These are phyloP conservation scores for Zaprionus ghesquierei DNA, from an alignment of 1,140 invertebrate species.

Conservation along the genomic window DNA sequence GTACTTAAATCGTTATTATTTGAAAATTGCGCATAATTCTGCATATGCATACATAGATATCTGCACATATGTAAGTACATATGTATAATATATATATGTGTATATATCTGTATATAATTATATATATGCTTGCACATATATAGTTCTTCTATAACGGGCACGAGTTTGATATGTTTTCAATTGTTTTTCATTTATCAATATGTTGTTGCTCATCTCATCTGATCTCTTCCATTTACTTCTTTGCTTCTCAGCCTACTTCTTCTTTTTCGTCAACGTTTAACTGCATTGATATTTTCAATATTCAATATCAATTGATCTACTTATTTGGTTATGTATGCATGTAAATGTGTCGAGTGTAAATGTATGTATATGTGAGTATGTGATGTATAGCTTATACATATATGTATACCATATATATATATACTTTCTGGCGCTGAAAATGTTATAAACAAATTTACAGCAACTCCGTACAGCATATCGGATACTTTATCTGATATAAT, in stretches of 20 bases:
- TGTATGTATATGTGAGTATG: conserved; percentile 37
- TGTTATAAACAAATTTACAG: conserved; percentile 48
- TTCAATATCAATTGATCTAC: conserved; percentile 71
- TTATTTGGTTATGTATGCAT: conserved; percentile 60
- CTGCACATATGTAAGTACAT: conserved; percentile 16
- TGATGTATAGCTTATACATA: conserved; percentile 8
- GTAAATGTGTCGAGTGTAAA: conserved; percentile 41
- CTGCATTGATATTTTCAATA: conserved; percentile 67
- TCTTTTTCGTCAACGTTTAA: conserved; percentile 5
- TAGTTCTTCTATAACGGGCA: conserved; percentile 69
- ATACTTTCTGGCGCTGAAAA: conserved; percentile 11
- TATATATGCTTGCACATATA: conserved; percentile 43
- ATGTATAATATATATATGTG: conserved; percentile 26
- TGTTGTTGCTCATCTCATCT: conserved; percentile 31
- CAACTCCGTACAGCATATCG: conserved; percentile 16
- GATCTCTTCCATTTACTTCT: conserved; percentile 10
- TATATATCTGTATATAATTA: conserved; percentile 25
- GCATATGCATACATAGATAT: conserved; percentile 24
- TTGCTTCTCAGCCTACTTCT: conserved; percentile 7
- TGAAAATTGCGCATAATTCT: conserved; percentile 68
- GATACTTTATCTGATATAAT: conserved; percentile 5
- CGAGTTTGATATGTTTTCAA: conserved; percentile 82
- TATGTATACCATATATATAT: conserved; percentile 1
- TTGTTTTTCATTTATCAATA: conserved; percentile 40
- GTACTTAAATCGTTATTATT: conserved; percentile 16